Base-by-base conservation (phyloP, 2,888 invertebrate genomes). In the Papilio protenor region DNA sequence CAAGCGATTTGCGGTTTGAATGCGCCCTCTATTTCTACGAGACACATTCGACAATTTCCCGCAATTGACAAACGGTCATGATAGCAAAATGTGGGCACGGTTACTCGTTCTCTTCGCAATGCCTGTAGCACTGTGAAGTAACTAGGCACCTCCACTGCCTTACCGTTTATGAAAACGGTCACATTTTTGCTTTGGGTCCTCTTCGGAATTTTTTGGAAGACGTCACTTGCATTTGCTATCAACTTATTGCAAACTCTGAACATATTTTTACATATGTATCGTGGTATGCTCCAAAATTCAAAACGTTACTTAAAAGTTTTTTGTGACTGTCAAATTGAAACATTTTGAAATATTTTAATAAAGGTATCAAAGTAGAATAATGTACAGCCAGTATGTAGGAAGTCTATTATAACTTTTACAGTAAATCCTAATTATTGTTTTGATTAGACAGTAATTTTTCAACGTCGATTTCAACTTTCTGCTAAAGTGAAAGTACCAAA, bases 31-130 rank as follows among this genome's bases (percentile, higher is more conserved):
- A 99, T 97, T 91, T 99, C 98, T 0, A 99, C 99, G 47, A 99
- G 95, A 91, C 99, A 99, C 99, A 99, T 99, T 81, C 99, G 96
- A 87, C 99, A 99, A 93, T 99, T 99, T 40, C 99, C 99, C 81
- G 99, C 99, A 73, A 99, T 97, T 12, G 99, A 98, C 69, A 99
- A 95, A 59, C 99, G 96, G 86, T 99, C 99, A 92, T 99, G 99
- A 90, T 99, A 99, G 91, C 99, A 99, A 90, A 99, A 99, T 72
- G 99, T 95, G 0, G 99, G 99, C 84, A 99, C 80, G 0, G 89
- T 87, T 0, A 94, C 85, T 2, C 84, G 80, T 78, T 90, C 88
- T 21, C 82, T 81, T 23, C 88, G 87, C 71, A 93, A 76, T 12
- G 92, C 90, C 81, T 99, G 99, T 71, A 99, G 94, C 21, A 99